A percentile compares a stretch with the other conserved stretches of the same genome.
These are phyloP conservation scores for Ditylenchus weischeri DNA, from an alignment of 2,888 invertebrate genomes.

Conservation along the genomic window DNA sequence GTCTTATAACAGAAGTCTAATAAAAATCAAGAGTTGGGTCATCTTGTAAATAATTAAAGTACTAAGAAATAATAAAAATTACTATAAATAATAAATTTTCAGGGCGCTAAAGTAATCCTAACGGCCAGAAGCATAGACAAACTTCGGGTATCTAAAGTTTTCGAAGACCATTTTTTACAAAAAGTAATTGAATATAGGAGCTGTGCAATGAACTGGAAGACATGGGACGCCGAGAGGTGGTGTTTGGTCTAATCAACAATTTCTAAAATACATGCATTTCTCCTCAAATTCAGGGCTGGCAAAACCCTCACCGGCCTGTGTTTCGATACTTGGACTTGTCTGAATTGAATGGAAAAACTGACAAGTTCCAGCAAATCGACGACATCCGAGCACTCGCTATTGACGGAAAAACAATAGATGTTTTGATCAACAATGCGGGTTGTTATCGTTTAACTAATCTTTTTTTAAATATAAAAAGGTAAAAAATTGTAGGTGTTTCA, in stretches of 20 bases:
- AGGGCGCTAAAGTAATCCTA: constrained; percentile 52
- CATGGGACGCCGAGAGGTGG: constrained; percentile 21
- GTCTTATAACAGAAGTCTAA: no score
- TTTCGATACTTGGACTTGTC: constrained; percentile 52
- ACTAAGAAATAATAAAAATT: no score
- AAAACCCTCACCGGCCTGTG: constrained; percentile 45
- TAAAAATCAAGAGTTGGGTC: no score
- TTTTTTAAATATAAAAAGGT: constrained; percentile 11
- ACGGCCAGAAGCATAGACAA: constrained; percentile 51
- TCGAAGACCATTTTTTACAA: no score
- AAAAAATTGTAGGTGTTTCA: constrained; percentile 8
- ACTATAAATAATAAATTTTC: constrained; percentile 26
- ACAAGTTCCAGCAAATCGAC: constrained; percentile 28
- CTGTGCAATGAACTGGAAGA: constrained; percentile 48
- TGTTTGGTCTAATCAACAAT: no score
- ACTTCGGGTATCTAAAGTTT: constrained; percentile 26
- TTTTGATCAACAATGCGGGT: constrained; percentile 57
- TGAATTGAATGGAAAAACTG: constrained; percentile 40
- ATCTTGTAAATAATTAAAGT: no score
- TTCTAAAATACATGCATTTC: no score
- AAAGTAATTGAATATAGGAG: constrained; percentile 22
- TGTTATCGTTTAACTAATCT: no score
- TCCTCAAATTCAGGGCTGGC: constrained; percentile 18
- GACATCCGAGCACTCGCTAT: constrained; percentile 37
- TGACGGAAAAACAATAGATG: constrained; percentile 47